A percentile compares a stretch with the other conserved stretches of the same genome.
phyloP scores from a whole-genome alignment of 1,140 invertebrate genomes.

The Contarinia nasturtii region DNA sequence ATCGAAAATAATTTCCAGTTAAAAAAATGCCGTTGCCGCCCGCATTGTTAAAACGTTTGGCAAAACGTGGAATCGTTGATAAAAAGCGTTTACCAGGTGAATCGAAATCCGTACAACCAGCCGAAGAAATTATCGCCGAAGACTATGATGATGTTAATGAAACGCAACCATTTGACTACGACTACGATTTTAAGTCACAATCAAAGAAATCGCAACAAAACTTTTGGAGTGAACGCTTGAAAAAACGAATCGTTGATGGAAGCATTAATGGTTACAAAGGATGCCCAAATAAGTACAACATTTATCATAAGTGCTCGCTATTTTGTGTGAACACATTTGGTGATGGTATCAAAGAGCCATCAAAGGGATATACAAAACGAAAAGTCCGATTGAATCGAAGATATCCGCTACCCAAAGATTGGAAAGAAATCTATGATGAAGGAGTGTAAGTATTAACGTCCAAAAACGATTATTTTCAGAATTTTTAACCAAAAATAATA shows the following conservation, averaged over 20 bases:
- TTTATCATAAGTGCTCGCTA: constrained; percentile 78
- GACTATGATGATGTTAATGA: constrained; percentile 9
- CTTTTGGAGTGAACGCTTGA: constrained; percentile 32
- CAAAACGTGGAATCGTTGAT: constrained; percentile 62
- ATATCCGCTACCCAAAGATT: constrained; percentile 81
- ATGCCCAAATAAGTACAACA: constrained; percentile 93
- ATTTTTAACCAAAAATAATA: constrained; percentile 4
- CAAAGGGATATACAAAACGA: constrained; percentile 50
- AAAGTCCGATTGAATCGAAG: constrained; percentile 61
- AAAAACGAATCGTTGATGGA: constrained; percentile 28
- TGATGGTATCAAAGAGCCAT: constrained; percentile 46
- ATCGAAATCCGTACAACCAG: constrained; percentile 29
- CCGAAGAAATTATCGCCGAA: constrained; percentile 77
- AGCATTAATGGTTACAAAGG: constrained; percentile 46
- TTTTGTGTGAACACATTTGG: constrained; percentile 84
- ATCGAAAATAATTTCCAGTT: no score
- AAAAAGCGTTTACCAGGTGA: constrained; percentile 23
- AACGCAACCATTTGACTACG: constrained; percentile 9
- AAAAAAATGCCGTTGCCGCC: constrained; percentile 64
- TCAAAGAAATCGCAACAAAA: constrained; percentile 19
- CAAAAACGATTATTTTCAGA: constrained; percentile 8
- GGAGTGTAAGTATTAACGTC: constrained; percentile 38
- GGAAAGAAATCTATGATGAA: constrained; percentile 87
- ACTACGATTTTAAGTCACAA: constrained; percentile 10
- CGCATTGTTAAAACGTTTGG: constrained; percentile 62